A percentile compares a stretch with the other conserved stretches of the same genome.
Conservation (phyloP, 2,888 invertebrate genomes). For the Chloroclystis v-ata region DNA sequence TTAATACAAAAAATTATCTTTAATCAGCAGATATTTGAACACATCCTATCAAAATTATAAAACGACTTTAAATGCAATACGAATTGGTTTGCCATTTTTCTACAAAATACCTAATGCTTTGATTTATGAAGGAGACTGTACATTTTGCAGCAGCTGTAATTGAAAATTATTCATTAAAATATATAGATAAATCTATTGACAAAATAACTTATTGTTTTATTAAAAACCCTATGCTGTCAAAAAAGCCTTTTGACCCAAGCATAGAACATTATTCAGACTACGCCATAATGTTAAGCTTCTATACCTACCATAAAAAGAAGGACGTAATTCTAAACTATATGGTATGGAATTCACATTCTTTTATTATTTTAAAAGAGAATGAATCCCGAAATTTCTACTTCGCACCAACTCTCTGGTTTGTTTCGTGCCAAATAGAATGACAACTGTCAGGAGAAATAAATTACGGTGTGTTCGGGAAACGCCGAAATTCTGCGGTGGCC, state of each 20-base stretch:
- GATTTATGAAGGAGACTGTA: conserved; percentile 58
- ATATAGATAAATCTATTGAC: conserved; percentile 79
- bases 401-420: conserved; percentile 1
- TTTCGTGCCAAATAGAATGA: conserved; percentile 6
- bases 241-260: too few relatives aligned
- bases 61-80: conserved; percentile 55
- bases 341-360: too few relatives aligned
- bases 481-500: background rate
- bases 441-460: conserved; percentile 8
- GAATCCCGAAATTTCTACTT: conserved; percentile 5
- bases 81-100: conserved; percentile 63
- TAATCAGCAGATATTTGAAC: conserved; percentile 8
- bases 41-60: background rate
- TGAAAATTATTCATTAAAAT: conserved; percentile 77
- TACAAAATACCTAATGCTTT: conserved; percentile 56
- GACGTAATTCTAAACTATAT: too few relatives aligned
- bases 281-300: too few relatives aligned
- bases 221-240: background rate
- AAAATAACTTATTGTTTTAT: conserved; percentile 53
- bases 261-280: too few relatives aligned
- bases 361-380: background rate
- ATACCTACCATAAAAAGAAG: too few relatives aligned
- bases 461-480: conserved; percentile 2
- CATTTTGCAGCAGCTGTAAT: conserved; percentile 68
- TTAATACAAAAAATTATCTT: background rate